phyloP scores from a whole-genome alignment of 1,140 invertebrate genomes.

The Hylaeus anthracinus region DNA sequence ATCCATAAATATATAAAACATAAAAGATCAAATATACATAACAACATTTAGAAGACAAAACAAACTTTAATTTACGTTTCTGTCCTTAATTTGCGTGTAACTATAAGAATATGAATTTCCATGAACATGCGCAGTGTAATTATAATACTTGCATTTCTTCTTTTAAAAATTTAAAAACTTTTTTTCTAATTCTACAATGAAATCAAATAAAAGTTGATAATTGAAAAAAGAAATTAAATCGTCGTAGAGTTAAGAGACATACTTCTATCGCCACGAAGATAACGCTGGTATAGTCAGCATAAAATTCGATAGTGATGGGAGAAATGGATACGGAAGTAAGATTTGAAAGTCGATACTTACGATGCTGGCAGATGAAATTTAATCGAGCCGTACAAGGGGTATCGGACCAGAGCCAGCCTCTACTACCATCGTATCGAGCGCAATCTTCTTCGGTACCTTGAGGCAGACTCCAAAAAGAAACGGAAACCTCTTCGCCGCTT shows the following conservation, averaged over 20 bases:
- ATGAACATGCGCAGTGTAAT: too few relatives aligned
- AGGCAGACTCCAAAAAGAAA: conserved; percentile 96
- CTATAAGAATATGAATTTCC: too few relatives aligned
- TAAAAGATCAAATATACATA: too few relatives aligned
- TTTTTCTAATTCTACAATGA: too few relatives aligned
- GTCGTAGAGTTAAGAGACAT: background rate
- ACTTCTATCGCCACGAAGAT: background rate
- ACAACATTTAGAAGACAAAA: too few relatives aligned
- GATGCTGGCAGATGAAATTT: conserved; percentile 97
- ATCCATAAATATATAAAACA: too few relatives aligned
- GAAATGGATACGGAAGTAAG: conserved; percentile 1
- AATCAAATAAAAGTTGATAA: too few relatives aligned
- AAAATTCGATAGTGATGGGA: conserved; percentile 13
- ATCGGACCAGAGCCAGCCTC: conserved; percentile 97
- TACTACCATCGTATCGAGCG: conserved; percentile 94
- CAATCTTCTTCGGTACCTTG: conserved; percentile 90
- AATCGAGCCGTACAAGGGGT: conserved; percentile 92
- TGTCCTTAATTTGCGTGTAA: too few relatives aligned
- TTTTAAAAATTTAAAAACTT: too few relatives aligned
- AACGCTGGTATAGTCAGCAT: background rate
- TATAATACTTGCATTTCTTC: too few relatives aligned
- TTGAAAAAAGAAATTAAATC: too few relatives aligned
- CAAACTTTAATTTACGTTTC: too few relatives aligned
- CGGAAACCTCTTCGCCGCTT: conserved; percentile 92
- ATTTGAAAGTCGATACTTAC: conserved; percentile 83